Evolutionary conservation across 2,888 invertebrate species (phyloP).

Genomic region (Gonocerus acuteangulatus): DNA sequence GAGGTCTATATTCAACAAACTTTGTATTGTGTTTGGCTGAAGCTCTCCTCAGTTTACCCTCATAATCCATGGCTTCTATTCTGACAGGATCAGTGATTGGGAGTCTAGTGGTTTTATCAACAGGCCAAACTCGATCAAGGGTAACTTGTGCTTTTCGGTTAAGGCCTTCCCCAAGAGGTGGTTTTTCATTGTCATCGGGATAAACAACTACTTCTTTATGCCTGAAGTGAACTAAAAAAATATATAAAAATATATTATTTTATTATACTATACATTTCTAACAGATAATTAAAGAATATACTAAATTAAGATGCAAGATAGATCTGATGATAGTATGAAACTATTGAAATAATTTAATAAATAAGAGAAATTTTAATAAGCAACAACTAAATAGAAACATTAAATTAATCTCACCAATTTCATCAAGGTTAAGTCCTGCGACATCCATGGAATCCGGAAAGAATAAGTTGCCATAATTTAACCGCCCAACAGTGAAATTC

Average conservation of each 20-base stretch:
- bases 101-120: constrained; percentile 70
- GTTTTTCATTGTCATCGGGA: constrained; percentile 82
- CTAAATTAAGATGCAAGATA: not conserved
- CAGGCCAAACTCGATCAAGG: constrained; percentile 88
- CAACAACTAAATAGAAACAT: no score
- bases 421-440: constrained; percentile 75
- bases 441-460: constrained; percentile 80
- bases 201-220: constrained; percentile 93
- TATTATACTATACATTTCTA: no score
- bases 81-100: constrained; percentile 74
- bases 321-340: no score
- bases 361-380: no score
- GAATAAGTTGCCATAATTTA: constrained; percentile 83
- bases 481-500: constrained; percentile 79
- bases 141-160: constrained; percentile 88
- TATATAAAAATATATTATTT: not conserved
- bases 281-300: not conserved
- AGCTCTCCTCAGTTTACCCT: constrained; percentile 71
- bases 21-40: constrained; percentile 80
- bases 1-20: constrained; percentile 89
- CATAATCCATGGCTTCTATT: constrained; percentile 72
- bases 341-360: no score
- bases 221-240: constrained; percentile 69
- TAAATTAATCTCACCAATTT: constrained; percentile 68
- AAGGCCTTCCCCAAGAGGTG: constrained; percentile 75